phyloP scores from a whole-genome alignment of 2,113 vertebrate genomes.

The Oncorhynchus kisutch region DNA sequence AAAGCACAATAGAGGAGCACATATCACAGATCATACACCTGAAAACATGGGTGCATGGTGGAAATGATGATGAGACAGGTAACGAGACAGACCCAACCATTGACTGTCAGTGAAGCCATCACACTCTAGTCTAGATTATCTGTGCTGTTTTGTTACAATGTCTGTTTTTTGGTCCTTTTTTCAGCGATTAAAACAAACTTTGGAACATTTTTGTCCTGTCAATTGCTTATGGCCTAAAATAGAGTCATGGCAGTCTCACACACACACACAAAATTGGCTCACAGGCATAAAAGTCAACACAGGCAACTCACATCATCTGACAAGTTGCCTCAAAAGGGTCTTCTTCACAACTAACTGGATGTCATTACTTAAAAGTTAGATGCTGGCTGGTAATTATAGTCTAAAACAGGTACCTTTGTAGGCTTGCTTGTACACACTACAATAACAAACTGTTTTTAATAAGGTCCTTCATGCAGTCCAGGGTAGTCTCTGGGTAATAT shows the following conservation, averaged over 20 bases:
- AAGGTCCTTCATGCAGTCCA: too few relatives aligned
- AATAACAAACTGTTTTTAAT: neutral
- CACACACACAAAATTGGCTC: neutral
- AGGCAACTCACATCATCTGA: neutral
- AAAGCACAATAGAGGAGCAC: neutral
- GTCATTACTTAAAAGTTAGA: neutral
- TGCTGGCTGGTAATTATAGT: neutral
- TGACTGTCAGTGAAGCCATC: constrained; percentile 33
- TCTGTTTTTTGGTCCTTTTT: constrained; percentile 31
- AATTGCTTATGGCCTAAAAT: neutral
- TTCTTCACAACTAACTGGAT: neutral
- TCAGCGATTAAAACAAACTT: constrained; percentile 36
- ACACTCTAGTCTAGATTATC: constrained; percentile 7
- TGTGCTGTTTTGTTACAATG: constrained; percentile 35
- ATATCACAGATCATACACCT: neutral
- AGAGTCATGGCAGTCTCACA: neutral
- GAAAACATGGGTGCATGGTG: neutral
- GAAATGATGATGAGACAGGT: neutral
- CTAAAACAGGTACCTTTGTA: neutral
- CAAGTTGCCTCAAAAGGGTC: neutral
- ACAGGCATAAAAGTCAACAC: too few relatives aligned
- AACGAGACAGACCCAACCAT: neutral
- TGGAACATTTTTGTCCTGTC: constrained; percentile 10
- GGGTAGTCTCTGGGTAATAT: too few relatives aligned
- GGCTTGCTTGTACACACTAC: neutral